Base-by-base conservation (phyloP, 1,140 invertebrate species). In the Sarcophaga bullata region DNA sequence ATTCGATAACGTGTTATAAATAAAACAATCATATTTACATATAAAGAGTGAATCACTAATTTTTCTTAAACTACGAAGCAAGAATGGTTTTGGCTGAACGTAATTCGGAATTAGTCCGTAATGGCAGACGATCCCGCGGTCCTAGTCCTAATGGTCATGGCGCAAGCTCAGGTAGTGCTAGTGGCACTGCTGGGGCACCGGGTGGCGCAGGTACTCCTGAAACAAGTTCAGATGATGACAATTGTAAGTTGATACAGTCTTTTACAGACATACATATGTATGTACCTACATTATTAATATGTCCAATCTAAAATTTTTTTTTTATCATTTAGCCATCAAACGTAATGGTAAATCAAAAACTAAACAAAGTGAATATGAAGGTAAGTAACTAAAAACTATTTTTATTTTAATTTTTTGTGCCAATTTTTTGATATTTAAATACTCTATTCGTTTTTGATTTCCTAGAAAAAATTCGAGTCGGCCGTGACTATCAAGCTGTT, bases 401-500 rank as follows among this genome's bases (percentile, higher is more conserved):
- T 68, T 8, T 17, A 81, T 68, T 13, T 75, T 4, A 9, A 8
- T 11, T 48, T 48, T 15, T 48, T 82, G 75, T 78, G 8, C 2
- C 17, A 8, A n/a, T 8, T 68, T 19, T 5, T 9, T 17, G 6
- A 50, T 52, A 37, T 8, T 19, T 46, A 2, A 10, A 1, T 48
- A 78, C 13, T 75, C 37, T 8, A n/a, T 19, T 46, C 81, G 8
- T 48, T 46, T 80, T 37, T 37, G 4, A 37, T 37, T 37, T 81
- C 52, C 19, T 81, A 90, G 96, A 96, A 91, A 98, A 98, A 91
- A 98, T 98, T 89, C 93, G 97, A 86, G 97, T 98, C 86, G 98
- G 97, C 49, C 92, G 95, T 86, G 97, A 98, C 90, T 98, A 96
- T 90, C 98, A 99, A 92, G 97, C 97, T 17, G 93, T 95, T 82